Evolutionary conservation across 2,113 vertebrate species (phyloP), one percentile per base, ranked within the genome.

Genomic region (Triplophysa dalaica): DNA sequence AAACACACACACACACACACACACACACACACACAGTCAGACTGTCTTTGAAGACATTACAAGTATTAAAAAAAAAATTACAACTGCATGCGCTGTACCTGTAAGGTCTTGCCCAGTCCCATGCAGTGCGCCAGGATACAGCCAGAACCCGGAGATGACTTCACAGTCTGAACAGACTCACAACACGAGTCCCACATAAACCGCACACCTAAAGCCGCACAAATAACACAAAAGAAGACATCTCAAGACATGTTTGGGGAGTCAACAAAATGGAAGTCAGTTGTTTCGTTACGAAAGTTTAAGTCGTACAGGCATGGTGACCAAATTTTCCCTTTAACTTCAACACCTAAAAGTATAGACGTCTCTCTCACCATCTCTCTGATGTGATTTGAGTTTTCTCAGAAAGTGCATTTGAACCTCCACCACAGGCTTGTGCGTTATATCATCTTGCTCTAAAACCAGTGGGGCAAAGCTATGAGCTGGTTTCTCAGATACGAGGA

Each of bases 131-230:
- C 98, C 81, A 99, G 92, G 86, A 99, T 95, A 78, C 97, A 99
- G 13, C 98, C 98, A 54, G 98, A 97, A 74, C 98, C 98, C 14
- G 90, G 83, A 83, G 94, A 92, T 1, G 95, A 94, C 89, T 95
- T 96, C 33, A 95, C 93, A 91, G 96, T 99, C 88, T 93, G 95
- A 61, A 99, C 90, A 84, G 97, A 97, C 86, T 99, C 98, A 92
- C 96, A 98, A 56, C 97, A 98, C 81, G 93, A 95, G 91, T 99
- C 95, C 98, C 98, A 99, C 90, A 99, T 97, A 87, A 99, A 99
- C 88, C 96, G 95, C 82, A 99, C 95, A 86, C 98, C 98, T 99
- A 87, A 52, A 54, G 8, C 52, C 21, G 48, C 33, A 62, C 14
- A 33, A 29, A 72, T 22, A n/a, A 72, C 45, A 56, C 11, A 43